Evolutionary conservation across 2,797 vertebrate genomes (phyloP).

Genomic region (Cheirogaleus major): DNA sequence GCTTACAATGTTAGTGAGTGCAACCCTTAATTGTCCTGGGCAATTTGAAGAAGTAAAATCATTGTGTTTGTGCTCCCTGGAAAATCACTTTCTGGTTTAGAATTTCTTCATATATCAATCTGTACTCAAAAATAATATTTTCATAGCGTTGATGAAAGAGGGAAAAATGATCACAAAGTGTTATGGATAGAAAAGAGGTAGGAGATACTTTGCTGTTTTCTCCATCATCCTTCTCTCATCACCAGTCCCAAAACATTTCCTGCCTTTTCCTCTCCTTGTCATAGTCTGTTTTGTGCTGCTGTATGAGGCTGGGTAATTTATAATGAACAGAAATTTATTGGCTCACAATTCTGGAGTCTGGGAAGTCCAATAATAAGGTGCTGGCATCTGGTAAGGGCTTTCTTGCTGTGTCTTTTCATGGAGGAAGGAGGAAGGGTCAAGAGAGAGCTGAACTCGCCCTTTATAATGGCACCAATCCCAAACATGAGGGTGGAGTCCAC

Average conservation of each 20-base stretch:
- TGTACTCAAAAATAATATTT: not conserved
- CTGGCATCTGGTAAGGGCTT: not conserved
- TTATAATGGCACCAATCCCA: not conserved
- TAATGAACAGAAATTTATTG: not conserved
- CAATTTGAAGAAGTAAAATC: conserved; percentile 4
- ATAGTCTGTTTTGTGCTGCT: not conserved
- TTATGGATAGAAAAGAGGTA: not conserved
- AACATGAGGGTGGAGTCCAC: not conserved
- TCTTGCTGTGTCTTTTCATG: not conserved
- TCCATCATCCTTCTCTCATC: not conserved
- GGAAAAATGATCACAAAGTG: not conserved
- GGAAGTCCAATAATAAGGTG: not conserved
- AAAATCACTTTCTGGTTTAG: conserved; percentile 29
- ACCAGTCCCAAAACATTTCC: not conserved
- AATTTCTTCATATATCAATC: conserved; percentile 2
- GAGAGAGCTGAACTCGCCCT: not conserved
- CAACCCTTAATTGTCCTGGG: not conserved
- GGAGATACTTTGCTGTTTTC: not conserved
- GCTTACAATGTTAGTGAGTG: not conserved
- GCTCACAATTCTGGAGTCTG: not conserved
- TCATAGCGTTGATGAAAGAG: not conserved
- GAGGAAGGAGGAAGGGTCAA: not conserved
- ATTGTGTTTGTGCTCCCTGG: not conserved
- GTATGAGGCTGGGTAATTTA: not conserved
- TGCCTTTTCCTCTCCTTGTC: not conserved